Percentiles rank a stretch among this genome's conserved stretches.
These are phyloP conservation scores for Polyergus mexicanus DNA, from an alignment of 1,140 invertebrate species.

Conservation along the genomic window DNA sequence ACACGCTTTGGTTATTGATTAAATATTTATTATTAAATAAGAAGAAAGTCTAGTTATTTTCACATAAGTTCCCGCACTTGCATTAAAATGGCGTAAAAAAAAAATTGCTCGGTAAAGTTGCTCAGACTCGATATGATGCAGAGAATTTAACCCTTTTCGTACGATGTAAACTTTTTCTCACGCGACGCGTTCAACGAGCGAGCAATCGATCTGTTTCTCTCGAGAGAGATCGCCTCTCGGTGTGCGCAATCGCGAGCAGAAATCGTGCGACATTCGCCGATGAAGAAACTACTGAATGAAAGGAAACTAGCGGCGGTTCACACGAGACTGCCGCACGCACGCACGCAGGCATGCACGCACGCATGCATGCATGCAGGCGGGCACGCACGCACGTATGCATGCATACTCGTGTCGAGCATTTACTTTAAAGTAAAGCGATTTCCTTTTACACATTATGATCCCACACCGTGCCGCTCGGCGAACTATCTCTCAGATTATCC, in stretches of 20 bases:
- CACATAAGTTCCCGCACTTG: no score
- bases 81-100: no score
- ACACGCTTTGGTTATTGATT: no score
- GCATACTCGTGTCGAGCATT: conserved; percentile 72
- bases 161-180: neutral
- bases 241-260: conserved; percentile 71
- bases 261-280: conserved; percentile 84
- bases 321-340: conserved; percentile 75
- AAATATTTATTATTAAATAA: no score
- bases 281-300: conserved; percentile 85
- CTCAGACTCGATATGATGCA: no score
- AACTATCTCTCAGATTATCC: conserved; percentile 73
- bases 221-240: conserved; percentile 49
- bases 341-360: conserved; percentile 48
- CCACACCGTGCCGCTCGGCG: conserved; percentile 71
- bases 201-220: conserved; percentile 42
- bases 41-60: no score
- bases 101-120: no score
- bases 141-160: no score
- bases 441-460: conserved; percentile 82
- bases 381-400: conserved; percentile 48
- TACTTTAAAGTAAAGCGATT: conserved; percentile 82
- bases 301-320: conserved; percentile 84
- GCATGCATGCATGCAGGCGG: conserved; percentile 70
- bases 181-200: neutral